phyloP scores from a whole-genome alignment of 2,797 vertebrate species.

The Thalassophryne amazonica region DNA sequence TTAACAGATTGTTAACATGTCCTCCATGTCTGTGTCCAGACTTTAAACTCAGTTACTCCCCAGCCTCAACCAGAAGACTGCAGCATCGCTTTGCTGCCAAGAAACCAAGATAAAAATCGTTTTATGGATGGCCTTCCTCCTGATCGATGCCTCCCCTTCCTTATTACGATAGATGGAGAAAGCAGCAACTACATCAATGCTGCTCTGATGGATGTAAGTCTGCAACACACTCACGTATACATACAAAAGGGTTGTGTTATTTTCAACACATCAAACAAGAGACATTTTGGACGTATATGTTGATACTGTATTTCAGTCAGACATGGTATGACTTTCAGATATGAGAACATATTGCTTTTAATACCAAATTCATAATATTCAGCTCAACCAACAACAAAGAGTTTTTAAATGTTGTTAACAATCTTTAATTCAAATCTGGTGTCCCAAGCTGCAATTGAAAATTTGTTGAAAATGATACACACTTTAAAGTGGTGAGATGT shows the following conservation, averaged over 20 bases:
- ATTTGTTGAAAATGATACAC: conserved; percentile 52
- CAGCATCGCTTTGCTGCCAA: conserved; percentile 97
- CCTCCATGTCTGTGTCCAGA: conserved; percentile 72
- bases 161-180: conserved; percentile 98
- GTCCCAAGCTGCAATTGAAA: conserved; percentile 51
- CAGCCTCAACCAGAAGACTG: conserved; percentile 97
- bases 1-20: too few species aligned
- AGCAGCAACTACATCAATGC: conserved; percentile 97
- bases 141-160: conserved; percentile 97
- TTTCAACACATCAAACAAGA: conserved; percentile 45
- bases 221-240: background rate
- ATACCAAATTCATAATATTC: background rate
- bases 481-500: conserved; percentile 5
- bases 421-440: background rate
- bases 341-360: conserved; percentile 8
- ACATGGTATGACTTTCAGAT: background rate
- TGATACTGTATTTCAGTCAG: too few species aligned
- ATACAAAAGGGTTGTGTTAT: conserved; percentile 30
- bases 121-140: conserved; percentile 99
- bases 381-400: background rate
- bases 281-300: conserved; percentile 57
- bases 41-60: conserved; percentile 97
- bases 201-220: conserved; percentile 76
- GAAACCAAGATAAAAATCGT: conserved; percentile 99
- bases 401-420: too few species aligned